Evolutionary conservation across 2,888 invertebrate species (phyloP), one percentile per base, ranked within the genome.

Genomic region (Ellobium chinense): DNA sequence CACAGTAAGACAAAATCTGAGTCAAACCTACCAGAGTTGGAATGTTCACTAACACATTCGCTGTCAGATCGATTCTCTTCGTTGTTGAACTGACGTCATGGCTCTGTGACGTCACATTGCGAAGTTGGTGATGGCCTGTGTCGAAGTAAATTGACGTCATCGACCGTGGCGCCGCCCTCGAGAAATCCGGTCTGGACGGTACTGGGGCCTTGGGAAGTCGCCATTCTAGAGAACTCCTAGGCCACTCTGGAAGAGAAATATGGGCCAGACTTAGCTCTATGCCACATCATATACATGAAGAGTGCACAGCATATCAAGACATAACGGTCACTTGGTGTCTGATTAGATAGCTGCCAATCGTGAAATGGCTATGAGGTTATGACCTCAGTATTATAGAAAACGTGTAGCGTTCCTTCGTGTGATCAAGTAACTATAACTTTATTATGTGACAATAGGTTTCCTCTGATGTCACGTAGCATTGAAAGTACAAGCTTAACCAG

Each of bases 121-220:
- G 58, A 0, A 54, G 0, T 1, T 54, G 34, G 12, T 12, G 0
- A 12, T 39, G 37, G 2, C 29, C 39, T 9, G 1, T 2, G 56
- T 56, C 54, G n/a, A 12, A 4, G 9, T 60, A 21, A 1, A 36
- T 24, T 21, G 39, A 69, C 1, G 58, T 56, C 7, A 36, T 18
- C 24, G 29, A 24, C 24, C 12, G 46, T 9, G 66, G 77, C 18
- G n/a, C 69, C 0, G 84, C 82, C 34, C 91, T 84, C 1, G 91
- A 87, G 56, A 83, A 88, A 78, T 92, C 91, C 0, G 92, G 92
- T 29, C 88, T 82, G 18, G 91, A 88, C 1, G 92, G 92, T 12
- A 87, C 85, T 0, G 91, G 90, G 0, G 88, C 90, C 68, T 91
- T 88, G 0, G 91, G 91, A 0, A 92, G 86, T 5, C 92, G 84